These are phyloP conservation scores for Maniola hyperantus DNA, from an alignment of 2,888 invertebrate species.

Conservation along the genomic window DNA sequence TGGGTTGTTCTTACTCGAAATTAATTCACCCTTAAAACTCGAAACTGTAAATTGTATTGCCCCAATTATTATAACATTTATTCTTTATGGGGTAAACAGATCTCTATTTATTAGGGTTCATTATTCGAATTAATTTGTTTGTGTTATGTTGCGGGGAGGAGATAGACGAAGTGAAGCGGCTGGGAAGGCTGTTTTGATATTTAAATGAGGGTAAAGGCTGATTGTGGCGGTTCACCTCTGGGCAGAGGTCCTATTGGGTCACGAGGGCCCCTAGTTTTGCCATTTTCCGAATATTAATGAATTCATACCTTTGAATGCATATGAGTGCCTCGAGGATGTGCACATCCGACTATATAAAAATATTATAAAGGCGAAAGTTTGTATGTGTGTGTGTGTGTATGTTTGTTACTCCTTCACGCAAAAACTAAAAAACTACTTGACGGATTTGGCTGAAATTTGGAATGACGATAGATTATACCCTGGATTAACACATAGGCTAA, in stretches of 20 bases:
- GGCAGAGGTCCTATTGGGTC: conserved; percentile 40
- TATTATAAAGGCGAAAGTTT: too few relatives aligned
- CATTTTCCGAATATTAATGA: conserved; percentile 46
- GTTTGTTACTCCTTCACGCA: too few relatives aligned
- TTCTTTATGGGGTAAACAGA: conserved; percentile 80
- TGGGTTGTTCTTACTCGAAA: conserved; percentile 61
- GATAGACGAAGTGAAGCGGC: conserved; percentile 60
- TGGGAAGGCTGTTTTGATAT: conserved; percentile 78
- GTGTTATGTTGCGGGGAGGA: conserved; percentile 72
- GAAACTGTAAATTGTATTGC: conserved; percentile 74
- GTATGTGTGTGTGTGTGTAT: too few relatives aligned
- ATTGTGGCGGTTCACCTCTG: conserved; percentile 67
- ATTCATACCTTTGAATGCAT: conserved; percentile 19
- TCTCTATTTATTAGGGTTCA: conserved; percentile 80
- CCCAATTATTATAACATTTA: conserved; percentile 80
- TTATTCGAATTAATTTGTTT: conserved; percentile 83
- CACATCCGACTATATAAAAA: too few relatives aligned
- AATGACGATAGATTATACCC: too few relatives aligned
- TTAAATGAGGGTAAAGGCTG: conserved; percentile 77
- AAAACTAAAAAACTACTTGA: too few relatives aligned
- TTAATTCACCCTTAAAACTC: conserved; percentile 78
- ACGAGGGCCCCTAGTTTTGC: conserved; percentile 31
- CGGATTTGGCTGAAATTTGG: too few relatives aligned
- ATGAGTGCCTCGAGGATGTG: not conserved
- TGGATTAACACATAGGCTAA: too few relatives aligned